Conservation (phyloP, 2,797 vertebrate species). For the Tenualosa ilisha region DNA sequence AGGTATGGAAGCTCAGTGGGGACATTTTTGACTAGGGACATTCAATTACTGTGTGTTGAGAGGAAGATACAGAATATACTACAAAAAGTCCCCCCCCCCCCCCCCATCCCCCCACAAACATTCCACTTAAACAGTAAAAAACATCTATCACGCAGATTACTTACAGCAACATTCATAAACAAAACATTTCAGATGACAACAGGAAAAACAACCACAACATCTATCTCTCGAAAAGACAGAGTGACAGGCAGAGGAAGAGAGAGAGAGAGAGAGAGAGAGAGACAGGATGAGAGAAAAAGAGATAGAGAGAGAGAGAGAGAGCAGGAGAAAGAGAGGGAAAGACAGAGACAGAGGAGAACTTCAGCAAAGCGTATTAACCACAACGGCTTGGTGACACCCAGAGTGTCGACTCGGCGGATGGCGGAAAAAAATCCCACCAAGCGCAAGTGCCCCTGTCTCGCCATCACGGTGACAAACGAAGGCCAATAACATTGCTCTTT, state of each 20-base stretch:
- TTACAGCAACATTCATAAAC: conserved; percentile 24
- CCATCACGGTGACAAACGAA: background rate
- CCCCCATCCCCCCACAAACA: conserved; percentile 33
- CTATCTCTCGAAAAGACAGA: background rate
- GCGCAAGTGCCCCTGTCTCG: background rate
- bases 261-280: background rate
- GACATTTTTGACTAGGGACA: conserved; percentile 44
- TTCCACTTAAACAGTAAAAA: conserved; percentile 39
- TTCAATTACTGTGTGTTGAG: conserved; percentile 28
- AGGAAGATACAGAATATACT: conserved; percentile 36
- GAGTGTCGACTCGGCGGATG: background rate
- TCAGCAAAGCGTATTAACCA: background rate
- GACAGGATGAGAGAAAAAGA: background rate
- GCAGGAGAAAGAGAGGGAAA: background rate
- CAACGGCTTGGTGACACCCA: background rate
- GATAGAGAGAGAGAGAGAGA: background rate
- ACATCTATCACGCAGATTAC: conserved; percentile 38
- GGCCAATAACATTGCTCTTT: background rate
- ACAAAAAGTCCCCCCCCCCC: conserved; percentile 35
- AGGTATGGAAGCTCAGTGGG: conserved; percentile 39
- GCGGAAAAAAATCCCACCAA: background rate
- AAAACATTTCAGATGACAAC: background rate
- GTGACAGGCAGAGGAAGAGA: background rate
- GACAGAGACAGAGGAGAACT: background rate
- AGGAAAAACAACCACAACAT: background rate